Base-by-base conservation (phyloP, 2,113 vertebrate species). In the Myanophis thanlyinensis region DNA sequence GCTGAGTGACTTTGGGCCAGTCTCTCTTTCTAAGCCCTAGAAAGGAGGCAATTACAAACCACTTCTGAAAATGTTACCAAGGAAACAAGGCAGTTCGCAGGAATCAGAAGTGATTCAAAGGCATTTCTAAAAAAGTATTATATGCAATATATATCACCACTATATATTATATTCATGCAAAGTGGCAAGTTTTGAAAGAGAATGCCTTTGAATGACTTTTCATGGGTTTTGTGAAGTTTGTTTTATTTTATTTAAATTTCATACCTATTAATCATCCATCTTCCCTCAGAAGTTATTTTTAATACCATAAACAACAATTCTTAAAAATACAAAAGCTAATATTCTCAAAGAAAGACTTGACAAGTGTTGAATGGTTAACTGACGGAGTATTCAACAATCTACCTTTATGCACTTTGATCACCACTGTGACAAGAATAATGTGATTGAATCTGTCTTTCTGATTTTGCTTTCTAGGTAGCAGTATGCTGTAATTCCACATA, bases 321-420 rank as follows among this genome's bases (percentile, higher is more conserved):
- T 92, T 89, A 85, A 85, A 53, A 44, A 54, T 53, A 51, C 53
- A 20, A 53, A 30, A 84, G 44, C 67, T 88, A 53, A 88, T 52
- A 40, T 48, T 23, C 44, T 44, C 91, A 92, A 49, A 89, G 52
- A 46, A 56, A 23, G 56, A 40, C 54, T 27, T n/a, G 92, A 53
- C 18, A 90, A 91, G 46, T 5, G 44, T 30, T 94, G 51, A 22
- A 84, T 49, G 52, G 44, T 0, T 0, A 22, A 47, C 47, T 48
- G 73, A 35, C 53, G 9, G 0, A 4, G 1, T 44, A 10, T 85
- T 93, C 85, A 35, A 25, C 59, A 88, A 53, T 56, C 54, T 67
- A 15, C 18, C 88, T 0, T 15, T 18, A 53, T 44, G 0, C 0
- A 18, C 23, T 53, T 47, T 18, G 35, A 12, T 44, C 86, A 4